phyloP scores from a whole-genome alignment of 2,888 invertebrate genomes.

The Limulus polyphemus region DNA sequence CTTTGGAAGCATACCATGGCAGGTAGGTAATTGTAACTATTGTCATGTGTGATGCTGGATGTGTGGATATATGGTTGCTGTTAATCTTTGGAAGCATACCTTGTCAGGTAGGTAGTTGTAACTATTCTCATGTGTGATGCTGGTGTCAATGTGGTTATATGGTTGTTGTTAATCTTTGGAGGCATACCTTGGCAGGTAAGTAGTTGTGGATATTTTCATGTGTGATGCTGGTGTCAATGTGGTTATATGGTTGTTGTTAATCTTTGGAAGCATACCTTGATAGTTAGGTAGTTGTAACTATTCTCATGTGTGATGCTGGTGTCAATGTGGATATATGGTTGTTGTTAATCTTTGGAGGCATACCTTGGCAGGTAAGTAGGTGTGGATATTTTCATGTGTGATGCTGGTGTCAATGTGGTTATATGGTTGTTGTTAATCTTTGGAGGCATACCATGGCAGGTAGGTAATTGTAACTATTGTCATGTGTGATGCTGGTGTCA shows the following conservation, averaged over 20 bases:
- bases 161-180: constrained; percentile 76
- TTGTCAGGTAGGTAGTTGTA: constrained; percentile 61
- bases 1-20: constrained; percentile 96
- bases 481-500: constrained; percentile 31
- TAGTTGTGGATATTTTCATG: neutral
- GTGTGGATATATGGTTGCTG: constrained; percentile 72
- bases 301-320: no score
- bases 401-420: constrained; percentile 57
- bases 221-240: constrained; percentile 48
- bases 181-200: constrained; percentile 91
- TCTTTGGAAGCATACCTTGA: constrained; percentile 97
- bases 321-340: constrained; percentile 72
- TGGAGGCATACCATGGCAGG: constrained; percentile 97
- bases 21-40: constrained; percentile 40
- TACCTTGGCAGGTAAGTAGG: constrained; percentile 75
- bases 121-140: neutral
- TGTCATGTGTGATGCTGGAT: constrained; percentile 50
- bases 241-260: constrained; percentile 73
- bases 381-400: neutral
- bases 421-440: constrained; percentile 77
- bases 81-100: constrained; percentile 92
- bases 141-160: constrained; percentile 68
- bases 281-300: no score
- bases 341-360: constrained; percentile 83
- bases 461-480: no score